Evolutionary conservation across 2,113 vertebrate species (phyloP).

Genomic region (Pholis gunnellus): DNA sequence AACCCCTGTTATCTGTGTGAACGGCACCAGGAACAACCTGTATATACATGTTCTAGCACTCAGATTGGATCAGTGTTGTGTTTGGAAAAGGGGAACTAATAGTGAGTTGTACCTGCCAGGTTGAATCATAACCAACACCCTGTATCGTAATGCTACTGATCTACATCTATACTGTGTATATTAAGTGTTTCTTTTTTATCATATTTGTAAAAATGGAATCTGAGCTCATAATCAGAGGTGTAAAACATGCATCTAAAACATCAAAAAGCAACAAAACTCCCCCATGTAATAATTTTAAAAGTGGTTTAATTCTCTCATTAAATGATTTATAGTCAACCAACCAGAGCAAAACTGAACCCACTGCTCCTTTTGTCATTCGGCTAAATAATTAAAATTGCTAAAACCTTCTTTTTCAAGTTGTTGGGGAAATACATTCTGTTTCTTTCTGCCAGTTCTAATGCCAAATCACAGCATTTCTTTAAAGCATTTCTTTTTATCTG

Average conservation of each 20-base stretch:
- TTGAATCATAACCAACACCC: neutral
- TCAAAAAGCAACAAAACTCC: too few relatives aligned
- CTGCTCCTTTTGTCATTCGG: neutral
- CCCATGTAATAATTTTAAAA: neutral
- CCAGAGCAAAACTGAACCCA: neutral
- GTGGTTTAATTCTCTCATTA: neutral
- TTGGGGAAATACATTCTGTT: too few relatives aligned
- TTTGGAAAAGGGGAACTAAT: neutral
- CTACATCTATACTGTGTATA: neutral
- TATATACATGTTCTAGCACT: neutral
- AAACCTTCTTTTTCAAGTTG: too few relatives aligned
- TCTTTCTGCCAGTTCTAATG: too few relatives aligned
- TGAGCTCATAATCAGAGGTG: neutral
- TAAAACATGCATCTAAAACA: too few relatives aligned
- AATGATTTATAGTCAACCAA: neutral
- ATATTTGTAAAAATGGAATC: neutral
- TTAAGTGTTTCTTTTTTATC: neutral
- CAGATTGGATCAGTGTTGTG: neutral
- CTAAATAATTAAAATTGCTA: neutral
- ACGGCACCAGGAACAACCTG: neutral
- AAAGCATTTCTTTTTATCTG: too few relatives aligned
- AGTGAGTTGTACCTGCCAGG: neutral
- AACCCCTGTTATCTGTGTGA: slow-evolving; percentile 9
- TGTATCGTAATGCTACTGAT: neutral
- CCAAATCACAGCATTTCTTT: neutral